Base-by-base conservation (phyloP, 53 echinoderm and acorn worm genomes). In the Pentamera pediparva region DNA sequence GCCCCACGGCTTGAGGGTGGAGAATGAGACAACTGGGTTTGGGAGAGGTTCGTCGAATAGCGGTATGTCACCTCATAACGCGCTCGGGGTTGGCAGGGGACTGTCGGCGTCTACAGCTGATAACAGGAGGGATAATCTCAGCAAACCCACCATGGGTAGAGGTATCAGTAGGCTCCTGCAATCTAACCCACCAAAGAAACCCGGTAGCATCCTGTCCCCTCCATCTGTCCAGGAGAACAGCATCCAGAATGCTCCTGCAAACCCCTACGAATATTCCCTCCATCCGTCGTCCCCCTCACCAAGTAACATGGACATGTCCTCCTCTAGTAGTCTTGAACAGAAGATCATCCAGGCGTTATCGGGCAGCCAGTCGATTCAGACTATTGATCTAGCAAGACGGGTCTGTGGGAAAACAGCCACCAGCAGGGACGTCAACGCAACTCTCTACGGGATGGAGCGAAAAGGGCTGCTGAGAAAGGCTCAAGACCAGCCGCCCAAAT, bases 401-500 rank as follows among this genome's bases (percentile, higher is more conserved):
- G 75, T 89, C 6, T 15, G 40, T 3, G 85, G 92, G 12, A 72
- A 79, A 34, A 70, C 72, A 6, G 54, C 64, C 0, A 11, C 79
- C 9, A 45, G 72, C 21, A 69, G 62, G 26, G 89, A 92, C 25
- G 76, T 92, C 56, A 89, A 92, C 64, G 89, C 86, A 13, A 92
- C 89, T 10, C 28, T 92, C 30, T 89, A 89, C 60, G 47, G 76
- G 39, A 63, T 92, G 73, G 78, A 75, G 15, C 39, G 69, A 41
- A 79, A 76, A 19, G 89, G 89, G 30, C 64, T 75, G 29, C 72
- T 80, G 37, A 37, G 56, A 28, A 77, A 77, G 71, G 77, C 59
- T 55, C 69, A 76, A 35, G 37, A 31, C 5, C 56, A 69, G 59
- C 83, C 83, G 45, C 83, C 83, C 58, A 69, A 43, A 59, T 83